Evolutionary conservation across 2,888 invertebrate species (phyloP).

Genomic region (Platycheirus albimanus): DNA sequence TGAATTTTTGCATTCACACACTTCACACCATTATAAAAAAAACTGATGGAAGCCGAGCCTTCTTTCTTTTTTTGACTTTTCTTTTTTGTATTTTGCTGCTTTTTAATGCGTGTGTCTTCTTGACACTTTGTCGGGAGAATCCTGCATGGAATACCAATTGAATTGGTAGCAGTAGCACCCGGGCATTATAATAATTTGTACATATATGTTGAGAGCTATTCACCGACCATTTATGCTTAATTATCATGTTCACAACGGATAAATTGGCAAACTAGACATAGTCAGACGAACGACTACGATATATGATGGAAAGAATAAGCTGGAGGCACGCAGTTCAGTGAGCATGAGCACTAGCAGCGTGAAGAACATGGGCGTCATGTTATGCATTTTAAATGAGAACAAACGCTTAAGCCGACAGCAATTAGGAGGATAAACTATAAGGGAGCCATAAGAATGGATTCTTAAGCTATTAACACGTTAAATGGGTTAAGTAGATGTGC

Average conservation of each 20-base stretch:
- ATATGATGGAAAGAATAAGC: neutral
- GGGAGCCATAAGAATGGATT: constrained; percentile 34
- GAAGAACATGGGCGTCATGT: constrained; percentile 63
- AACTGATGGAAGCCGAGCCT: constrained; percentile 27
- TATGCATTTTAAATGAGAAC: constrained; percentile 71
- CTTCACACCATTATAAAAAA: neutral
- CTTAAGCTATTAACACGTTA: constrained; percentile 70
- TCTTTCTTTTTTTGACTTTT: constrained; percentile 29
- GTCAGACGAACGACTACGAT: neutral
- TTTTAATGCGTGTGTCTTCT: constrained; percentile 19
- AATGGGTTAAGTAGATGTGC: constrained; percentile 65
- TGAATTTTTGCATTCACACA: constrained; percentile 37
- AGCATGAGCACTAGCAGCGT: constrained; percentile 18
- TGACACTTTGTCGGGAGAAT: constrained; percentile 44
- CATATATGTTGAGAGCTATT: constrained; percentile 47
- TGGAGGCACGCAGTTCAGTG: constrained; percentile 36
- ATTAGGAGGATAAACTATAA: constrained; percentile 36
- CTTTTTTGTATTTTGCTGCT: neutral
- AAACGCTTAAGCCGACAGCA: constrained; percentile 70
- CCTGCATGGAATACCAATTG: constrained; percentile 67
- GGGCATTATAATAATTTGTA: constrained; percentile 19
- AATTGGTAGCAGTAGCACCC: constrained; percentile 62
- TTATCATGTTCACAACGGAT: constrained; percentile 71
- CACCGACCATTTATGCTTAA: constrained; percentile 69
- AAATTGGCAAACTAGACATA: constrained; percentile 69